These are phyloP conservation scores for Acridotheres tristis DNA, from an alignment of 2,797 vertebrate genomes.

Conservation along the genomic window DNA sequence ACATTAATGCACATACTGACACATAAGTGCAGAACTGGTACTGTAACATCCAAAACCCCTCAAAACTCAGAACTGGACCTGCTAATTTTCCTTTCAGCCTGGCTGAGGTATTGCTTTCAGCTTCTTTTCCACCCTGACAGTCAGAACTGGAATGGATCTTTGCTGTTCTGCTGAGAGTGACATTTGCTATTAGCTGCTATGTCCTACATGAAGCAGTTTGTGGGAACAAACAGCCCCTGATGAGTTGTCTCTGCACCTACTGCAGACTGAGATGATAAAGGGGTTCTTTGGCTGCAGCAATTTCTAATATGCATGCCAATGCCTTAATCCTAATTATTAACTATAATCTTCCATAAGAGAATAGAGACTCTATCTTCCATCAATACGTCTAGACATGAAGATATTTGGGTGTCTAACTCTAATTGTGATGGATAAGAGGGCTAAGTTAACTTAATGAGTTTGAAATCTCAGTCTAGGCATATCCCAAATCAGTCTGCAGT, in stretches of 20 bases:
- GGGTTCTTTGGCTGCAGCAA: neutral
- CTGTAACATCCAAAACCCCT: neutral
- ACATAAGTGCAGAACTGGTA: neutral
- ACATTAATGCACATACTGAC: neutral
- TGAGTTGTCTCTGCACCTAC: neutral
- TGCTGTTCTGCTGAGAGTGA: neutral
- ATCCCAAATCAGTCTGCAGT: neutral
- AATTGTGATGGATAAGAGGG: neutral
- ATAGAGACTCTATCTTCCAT: neutral
- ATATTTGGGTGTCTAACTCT: neutral
- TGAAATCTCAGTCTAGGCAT: neutral
- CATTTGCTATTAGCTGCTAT: neutral
- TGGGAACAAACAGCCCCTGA: neutral
- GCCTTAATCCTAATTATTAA: conserved; percentile 35
- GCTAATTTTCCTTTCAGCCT: neutral
- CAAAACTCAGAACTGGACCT: neutral
- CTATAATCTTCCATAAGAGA: neutral
- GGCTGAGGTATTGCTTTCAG: neutral
- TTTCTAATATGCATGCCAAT: neutral
- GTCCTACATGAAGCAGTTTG: neutral
- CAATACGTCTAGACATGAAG: conserved; percentile 25
- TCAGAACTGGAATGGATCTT: neutral
- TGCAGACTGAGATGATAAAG: neutral
- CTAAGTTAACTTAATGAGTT: neutral
- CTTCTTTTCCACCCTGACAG: neutral